Evolutionary conservation across 2,797 vertebrate species (phyloP).

Genomic region (Lemur catta): DNA sequence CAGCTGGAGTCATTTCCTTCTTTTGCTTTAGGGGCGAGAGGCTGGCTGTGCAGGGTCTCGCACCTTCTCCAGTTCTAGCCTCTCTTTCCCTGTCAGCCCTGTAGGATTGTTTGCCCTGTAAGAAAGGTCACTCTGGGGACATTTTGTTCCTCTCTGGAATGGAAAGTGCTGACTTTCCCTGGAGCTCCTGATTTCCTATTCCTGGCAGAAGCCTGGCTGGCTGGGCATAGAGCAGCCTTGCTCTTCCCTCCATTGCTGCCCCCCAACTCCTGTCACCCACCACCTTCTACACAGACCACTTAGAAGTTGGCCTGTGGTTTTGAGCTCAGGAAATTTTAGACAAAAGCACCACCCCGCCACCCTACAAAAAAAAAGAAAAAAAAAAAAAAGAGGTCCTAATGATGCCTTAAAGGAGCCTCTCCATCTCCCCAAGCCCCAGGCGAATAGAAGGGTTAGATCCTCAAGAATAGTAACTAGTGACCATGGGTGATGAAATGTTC

Average conservation of each 20-base stretch:
- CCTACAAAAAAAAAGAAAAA: neutral
- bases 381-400: neutral
- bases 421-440: neutral
- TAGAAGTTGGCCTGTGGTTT: constrained; percentile 12
- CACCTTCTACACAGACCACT: neutral
- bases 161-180: constrained; percentile 75
- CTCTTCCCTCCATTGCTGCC: neutral
- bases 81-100: neutral
- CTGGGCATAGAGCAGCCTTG: neutral
- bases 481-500: neutral
- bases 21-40: neutral
- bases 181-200: constrained; percentile 72
- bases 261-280: neutral
- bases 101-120: constrained; percentile 60
- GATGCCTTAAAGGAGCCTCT: neutral
- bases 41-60: neutral
- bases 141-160: constrained; percentile 68
- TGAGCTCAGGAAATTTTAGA: constrained; percentile 21
- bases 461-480: neutral
- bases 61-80: neutral
- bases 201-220: constrained; percentile 52
- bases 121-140: constrained; percentile 76
- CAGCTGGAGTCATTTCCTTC: neutral
- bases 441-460: neutral
- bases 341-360: neutral